Conservation (phyloP, 2,888 invertebrate genomes). For the Lobophora halterata region DNA sequence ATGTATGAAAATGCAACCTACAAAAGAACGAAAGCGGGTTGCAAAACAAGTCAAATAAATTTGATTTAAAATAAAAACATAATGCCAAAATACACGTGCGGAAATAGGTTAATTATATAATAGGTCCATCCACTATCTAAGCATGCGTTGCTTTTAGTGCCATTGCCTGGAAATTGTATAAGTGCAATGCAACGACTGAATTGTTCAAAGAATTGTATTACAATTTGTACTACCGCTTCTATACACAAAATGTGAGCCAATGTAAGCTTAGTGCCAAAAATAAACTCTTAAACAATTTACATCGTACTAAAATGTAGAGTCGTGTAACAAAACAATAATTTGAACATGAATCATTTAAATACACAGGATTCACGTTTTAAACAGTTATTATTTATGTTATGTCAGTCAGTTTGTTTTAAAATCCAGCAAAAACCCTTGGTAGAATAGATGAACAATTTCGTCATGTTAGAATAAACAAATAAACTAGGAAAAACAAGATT, state of each 20-base stretch:
- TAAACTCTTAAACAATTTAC: slow-evolving; percentile 6
- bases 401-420: slow-evolving; percentile 21
- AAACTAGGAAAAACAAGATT: slow-evolving; percentile 1
- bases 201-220: too few relatives aligned
- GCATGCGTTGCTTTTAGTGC: slow-evolving; percentile 25
- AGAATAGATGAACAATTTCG: slow-evolving; percentile 19
- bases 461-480: slow-evolving; percentile 2
- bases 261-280: slow-evolving; percentile 21
- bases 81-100: slow-evolving; percentile 32
- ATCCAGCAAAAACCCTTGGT: too few relatives aligned
- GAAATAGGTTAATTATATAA: slow-evolving; percentile 22
- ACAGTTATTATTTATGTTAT: slow-evolving; percentile 20
- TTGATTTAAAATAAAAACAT: slow-evolving; percentile 35
- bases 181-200: too few relatives aligned
- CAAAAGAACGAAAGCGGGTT: slow-evolving; percentile 81
- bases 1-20: slow-evolving; percentile 83
- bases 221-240: too few relatives aligned
- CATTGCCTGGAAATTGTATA: slow-evolving; percentile 10
- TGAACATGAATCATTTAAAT: slow-evolving; percentile 21
- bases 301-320: slow-evolving; percentile 11
- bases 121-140: slow-evolving; percentile 43
- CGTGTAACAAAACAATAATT: slow-evolving; percentile 33
- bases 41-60: slow-evolving; percentile 67
- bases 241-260: too few relatives aligned
- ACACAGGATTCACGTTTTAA: slow-evolving; percentile 16